Evolutionary conservation across 2,888 invertebrate species (phyloP), one percentile per base, ranked within the genome.

Genomic region (Ormyrus nitidulus): DNA sequence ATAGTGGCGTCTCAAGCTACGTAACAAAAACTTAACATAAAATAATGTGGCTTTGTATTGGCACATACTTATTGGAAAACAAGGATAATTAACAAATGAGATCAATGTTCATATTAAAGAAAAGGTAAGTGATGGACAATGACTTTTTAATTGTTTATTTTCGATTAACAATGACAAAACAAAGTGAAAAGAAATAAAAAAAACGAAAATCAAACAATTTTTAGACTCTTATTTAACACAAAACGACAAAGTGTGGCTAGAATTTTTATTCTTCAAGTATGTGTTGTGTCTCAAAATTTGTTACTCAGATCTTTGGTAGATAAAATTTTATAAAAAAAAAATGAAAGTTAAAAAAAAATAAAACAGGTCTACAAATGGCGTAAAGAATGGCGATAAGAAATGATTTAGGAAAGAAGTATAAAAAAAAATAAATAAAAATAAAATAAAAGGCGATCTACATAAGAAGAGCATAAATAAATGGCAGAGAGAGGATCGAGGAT

Each of bases 1-100:
- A 89, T 88, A 89, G 89, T 89, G 90, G 89, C 89, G 89, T 87
- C 88, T 88, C 87, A 87, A 87, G 84, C 86, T 73, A 72, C 64
- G 34, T 53, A 66, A 71, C 10, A 58, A n/a, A 76, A 76, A 69
- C 46, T 54, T 64, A 49, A 59, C 10, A 6, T 69, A 53, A 53
- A 69, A 76, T 2, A 69, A 59, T 66, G 51, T 59, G 51, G 19
- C 0, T 54, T 34, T 6, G 59, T 59, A 34, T 34, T 10, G 48
- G 34, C 34, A 58, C 6, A n/a, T 65, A 51, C 44, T 7, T 62
- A 11, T 62, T 46, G 62, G 51, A 53, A 53, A 11, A 44, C 7
- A 34, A 46, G 66, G 58, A 51, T 68, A 54, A 56, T 66, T 51
- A 56, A 59, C 51, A 56, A n/a, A 13, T 66, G 73, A 56, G 44